Base-by-base conservation (phyloP, 2,113 vertebrate species). In the Syngnathoides biaculeatus region DNA sequence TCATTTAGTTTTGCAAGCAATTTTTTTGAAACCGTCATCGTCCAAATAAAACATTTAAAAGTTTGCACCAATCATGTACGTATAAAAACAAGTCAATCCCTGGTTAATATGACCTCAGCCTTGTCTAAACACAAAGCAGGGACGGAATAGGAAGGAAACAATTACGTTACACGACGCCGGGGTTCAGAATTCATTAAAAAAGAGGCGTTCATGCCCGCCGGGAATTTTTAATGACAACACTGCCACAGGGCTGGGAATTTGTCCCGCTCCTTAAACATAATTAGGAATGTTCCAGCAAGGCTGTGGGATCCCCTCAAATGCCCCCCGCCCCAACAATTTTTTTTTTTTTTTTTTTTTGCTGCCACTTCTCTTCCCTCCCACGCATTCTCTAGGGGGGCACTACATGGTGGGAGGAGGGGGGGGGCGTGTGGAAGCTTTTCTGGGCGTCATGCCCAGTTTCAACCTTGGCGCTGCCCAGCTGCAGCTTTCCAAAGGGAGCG, bases 231-330 rank as follows among this genome's bases (percentile, higher is more conserved):
- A 69, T 80, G 73, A 70, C 79, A 70, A 68, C 43, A 80, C 67
- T 67, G 70, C 74, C 78, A 82, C 68, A 84, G 84, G 55, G 81
- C 74, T 81, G 62, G 71, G 80, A 59, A 80, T 87, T 85, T 85
- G 80, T 82, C 77, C 84, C 61, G 11, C 35, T 17, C 65, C 82
- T 83, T 79, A 82, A 87, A 85, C 71, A 74, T 77, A 84, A 89
- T 80, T 86, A 86, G 72, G 78, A 89, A 89, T 87, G 84, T 86
- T 89, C 89, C 81, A 81, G 68, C 67, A 67, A 77, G 69, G 70
- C 65, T 67, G 70, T 78, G 71, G 70, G 77, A 86, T 78, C 77
- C 58, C 78, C 65, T 79, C 75, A 69, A 61, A 55, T 76, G 65
- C 67, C 57, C 72, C 64, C 58, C 53, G 63, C 77, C 75, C 68